Evolutionary conservation across 2,797 vertebrate species (phyloP).

Genomic region (Buphagus erythrorhynchus): DNA sequence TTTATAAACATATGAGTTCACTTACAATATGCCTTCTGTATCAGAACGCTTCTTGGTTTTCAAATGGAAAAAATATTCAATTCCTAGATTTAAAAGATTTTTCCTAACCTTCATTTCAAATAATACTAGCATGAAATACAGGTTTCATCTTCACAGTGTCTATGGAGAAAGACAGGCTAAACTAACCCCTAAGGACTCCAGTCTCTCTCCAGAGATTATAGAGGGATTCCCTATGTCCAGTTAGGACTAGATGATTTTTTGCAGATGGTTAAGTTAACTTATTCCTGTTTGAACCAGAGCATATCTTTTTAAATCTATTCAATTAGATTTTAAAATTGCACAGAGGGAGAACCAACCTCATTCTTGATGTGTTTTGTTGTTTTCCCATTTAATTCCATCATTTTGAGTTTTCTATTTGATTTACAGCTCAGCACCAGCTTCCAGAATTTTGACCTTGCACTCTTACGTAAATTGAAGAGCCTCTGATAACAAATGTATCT

Average conservation of each 20-base stretch:
- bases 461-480: background rate
- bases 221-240: background rate
- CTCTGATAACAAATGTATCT: background rate
- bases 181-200: background rate
- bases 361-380: background rate
- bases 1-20: background rate
- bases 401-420: background rate
- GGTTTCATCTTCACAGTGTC: background rate
- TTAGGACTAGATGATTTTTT: background rate
- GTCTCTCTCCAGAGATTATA: background rate
- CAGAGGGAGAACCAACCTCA: background rate
- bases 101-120: background rate
- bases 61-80: background rate
- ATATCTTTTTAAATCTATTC: background rate
- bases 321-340: background rate
- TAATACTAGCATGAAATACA: background rate
- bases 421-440: background rate
- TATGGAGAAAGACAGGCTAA: background rate
- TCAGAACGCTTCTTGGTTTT: background rate
- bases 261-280: background rate
- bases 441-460: background rate
- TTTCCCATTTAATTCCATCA: background rate
- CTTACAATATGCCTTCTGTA: background rate
- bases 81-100: background rate
- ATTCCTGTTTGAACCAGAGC: background rate